Base-by-base conservation (phyloP, 1,140 invertebrate species). In the Caenorhabditis remanei region DNA sequence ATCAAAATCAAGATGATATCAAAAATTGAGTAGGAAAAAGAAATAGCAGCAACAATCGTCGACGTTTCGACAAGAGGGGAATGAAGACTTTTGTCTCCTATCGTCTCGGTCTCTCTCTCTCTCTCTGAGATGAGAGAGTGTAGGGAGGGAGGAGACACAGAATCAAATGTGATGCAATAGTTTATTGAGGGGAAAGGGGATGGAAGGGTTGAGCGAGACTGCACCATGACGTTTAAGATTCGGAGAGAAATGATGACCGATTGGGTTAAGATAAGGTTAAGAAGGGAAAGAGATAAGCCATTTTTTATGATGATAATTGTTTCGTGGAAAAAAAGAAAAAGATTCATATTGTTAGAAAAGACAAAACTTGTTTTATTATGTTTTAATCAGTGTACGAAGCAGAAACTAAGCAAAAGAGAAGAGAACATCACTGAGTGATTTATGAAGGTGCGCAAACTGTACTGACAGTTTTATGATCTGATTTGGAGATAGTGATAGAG, bases 121-220 rank as follows among this genome's bases (percentile, higher is more conserved):
- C 40, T 24, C 46, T 16, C 32, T 32, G 32, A 48, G n/a, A 79
- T 40, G 11, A 40, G 13, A 24, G 50, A 79, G 71, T 50, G n/a
- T 24, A n/a, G 11, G 4, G 21, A 24, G 14, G 11, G n/a, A 40
- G 53, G 71, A 79, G 71, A 79, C 46, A 32, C 24, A 48, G 71
- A 32, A 50, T 79, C 71, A 79, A 79, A 79, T 79, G 71, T 79
- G 71, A 79, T 79, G 71, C 71, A 79, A 79, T 79, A 79, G 71
- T 79, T 79, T 79, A 19, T 48, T 3, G 71, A 53, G 13, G 21
- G 32, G n/a, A n/a, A n/a, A n/a, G n/a, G 21, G 21, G 56, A 19
- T 19, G 71, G 13, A 53, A 79, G 43, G 71, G 71, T n/a, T 79
- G 71, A 24, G 50, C 65, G 65, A 71, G 65, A 71, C 40, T 41